These are phyloP conservation scores for Neodon shergylaensis DNA, from an alignment of 2,113 vertebrate species.

Conservation along the genomic window DNA sequence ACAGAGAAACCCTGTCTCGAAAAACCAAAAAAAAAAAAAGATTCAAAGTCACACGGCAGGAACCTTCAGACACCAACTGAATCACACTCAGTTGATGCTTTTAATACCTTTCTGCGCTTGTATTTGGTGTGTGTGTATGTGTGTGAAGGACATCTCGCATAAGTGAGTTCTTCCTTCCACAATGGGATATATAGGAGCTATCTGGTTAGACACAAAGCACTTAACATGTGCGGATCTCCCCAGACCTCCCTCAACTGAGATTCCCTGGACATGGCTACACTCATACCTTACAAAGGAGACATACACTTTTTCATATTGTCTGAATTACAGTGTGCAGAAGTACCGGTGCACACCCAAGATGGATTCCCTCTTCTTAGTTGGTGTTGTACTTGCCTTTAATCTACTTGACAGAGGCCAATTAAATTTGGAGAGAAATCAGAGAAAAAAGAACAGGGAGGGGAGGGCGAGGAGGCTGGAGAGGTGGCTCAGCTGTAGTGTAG, in stretches of 20 bases:
- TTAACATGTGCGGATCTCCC: constrained; percentile 5
- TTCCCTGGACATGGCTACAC: background rate
- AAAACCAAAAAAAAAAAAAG: too few relatives aligned
- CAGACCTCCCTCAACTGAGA: background rate
- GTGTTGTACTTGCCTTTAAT: background rate
- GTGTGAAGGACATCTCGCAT: background rate
- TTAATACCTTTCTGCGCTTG: background rate
- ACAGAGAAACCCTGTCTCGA: too few relatives aligned
- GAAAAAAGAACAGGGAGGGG: background rate
- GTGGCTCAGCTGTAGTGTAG: background rate
- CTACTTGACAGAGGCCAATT: background rate
- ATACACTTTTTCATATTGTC: constrained; percentile 4
- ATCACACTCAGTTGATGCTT: background rate
- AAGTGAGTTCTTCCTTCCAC: background rate
- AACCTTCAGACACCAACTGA: background rate
- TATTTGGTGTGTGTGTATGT: background rate
- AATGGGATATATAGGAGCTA: background rate
- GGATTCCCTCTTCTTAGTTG: background rate
- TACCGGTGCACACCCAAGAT: background rate
- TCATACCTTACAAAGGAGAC: background rate
- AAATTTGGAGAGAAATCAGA: background rate
- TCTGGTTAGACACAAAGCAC: background rate
- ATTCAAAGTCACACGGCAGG: background rate
- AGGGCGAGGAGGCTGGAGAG: background rate
- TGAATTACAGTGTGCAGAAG: background rate